Base-by-base conservation (phyloP, 2,113 vertebrate species). In the Tringa solitaria region DNA sequence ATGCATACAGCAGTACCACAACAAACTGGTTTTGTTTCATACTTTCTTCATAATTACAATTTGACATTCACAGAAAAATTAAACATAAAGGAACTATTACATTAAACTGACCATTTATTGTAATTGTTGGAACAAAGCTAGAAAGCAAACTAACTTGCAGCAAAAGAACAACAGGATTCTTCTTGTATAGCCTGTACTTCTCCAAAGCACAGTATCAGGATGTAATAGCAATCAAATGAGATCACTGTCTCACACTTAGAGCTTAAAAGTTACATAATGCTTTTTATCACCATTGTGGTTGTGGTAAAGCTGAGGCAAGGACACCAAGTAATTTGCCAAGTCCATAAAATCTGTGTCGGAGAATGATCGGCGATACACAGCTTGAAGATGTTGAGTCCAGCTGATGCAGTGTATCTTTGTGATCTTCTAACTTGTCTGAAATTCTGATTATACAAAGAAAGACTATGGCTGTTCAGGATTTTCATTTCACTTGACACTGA, bases 401-500 rank as follows among this genome's bases (percentile, higher is more conserved):
- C 57, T 82, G 35, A 10, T 60, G 32, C 26, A 5, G 2, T 7
- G 6, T 12, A 53, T 60, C 87, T 56, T 48, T 45, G 39, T 26
- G 67, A 94, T 74, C 21, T 75, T 70, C 18, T 33, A 30, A 56
- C 14, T 51, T 30, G 60, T 30, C 37, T 68, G 69, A 56, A 89
- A 68, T 89, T 23, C n/a, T 50, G 6, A 61, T 74, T 37, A 14
- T 48, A 32, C 15, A 20, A 51, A 76, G 48, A 61, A 93, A 67
- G 20, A 60, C 1, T 20, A 30, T 75, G 79, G 87, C 57, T 61
- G 46, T 51, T 74, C 45, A 61, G 39, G 70, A 93, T 23, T 93
- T 91, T 68, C 23, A 92, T 96, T 37, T 93, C 81, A 68, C 96
- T 97, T 97, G 95, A 79, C 99, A 99, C 39, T 99, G 98, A 89